Evolutionary conservation across 2,113 vertebrate genomes (phyloP), one percentile per base, ranked within the genome.

Genomic region (Oenanthe oenanthe): DNA sequence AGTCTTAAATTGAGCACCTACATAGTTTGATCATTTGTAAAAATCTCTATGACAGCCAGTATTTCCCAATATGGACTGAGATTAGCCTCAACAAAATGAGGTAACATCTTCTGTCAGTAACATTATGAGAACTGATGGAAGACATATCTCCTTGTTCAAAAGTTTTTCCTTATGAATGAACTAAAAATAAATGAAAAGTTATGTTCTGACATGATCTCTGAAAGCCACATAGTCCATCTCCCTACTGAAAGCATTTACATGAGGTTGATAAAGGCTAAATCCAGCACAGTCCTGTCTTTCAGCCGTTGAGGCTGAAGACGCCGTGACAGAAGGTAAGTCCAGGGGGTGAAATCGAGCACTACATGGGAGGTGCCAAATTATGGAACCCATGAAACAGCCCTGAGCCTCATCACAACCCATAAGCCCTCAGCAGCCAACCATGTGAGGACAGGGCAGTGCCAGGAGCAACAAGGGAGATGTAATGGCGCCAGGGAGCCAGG

Each of bases 391-490:
- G 22, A 68, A 53, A 17, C 21, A 77, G 17, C 32, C 22, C 17
- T 36, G 13, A 60, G 38, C 10, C 10, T 65, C 42, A 24, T 48
- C 34, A 65, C 8, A 48, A 48, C 34, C 14, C 8, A 2, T 36
- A 45, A 24, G 8, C 9, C 17, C 7, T 60, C 21, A 45, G 45
- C 14, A 67, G 62, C 45, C 26, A 51, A 15, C 21, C 21, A 53
- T 14, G 32, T 0, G 1, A 12, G 21, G 13, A 51, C 13, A 50
- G 36, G 26, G 9, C 4, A 9, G 38, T 61, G 28, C 32, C 25
- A 32, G 21, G 26, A 45, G 26, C 38, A 77, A 12, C 0, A 3
- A 68, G 18, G 21, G 45, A 68, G 17, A 68, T n/a, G 15, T 6
- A 38, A 45, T 2, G 6, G 12, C 32, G 53, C 32, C 32, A 38